Evolutionary conservation across 2,888 invertebrate genomes (phyloP), one percentile per base, ranked within the genome.

Genomic region (Lepetodrilus schrolli): DNA sequence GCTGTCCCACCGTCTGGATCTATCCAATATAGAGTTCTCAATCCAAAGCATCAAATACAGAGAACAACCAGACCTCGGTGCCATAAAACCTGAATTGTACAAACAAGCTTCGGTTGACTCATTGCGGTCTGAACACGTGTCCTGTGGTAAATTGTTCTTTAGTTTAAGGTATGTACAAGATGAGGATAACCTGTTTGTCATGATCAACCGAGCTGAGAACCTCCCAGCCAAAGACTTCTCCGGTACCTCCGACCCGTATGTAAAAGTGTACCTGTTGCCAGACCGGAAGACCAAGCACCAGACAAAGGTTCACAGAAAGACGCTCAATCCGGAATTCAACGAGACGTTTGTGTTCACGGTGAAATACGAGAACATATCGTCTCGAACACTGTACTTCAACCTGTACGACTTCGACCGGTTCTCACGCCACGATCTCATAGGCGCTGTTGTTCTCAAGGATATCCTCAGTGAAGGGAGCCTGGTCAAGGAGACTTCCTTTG

Each of bases 371-470:
- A 95, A 95, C 79, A 91, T 96, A 5, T 92, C 93, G 0, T 93
- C 94, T 78, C 92, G 95, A 69, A 94, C 94, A 87, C 92, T 96
- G 0, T 95, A 96, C 91, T 96, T 96, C 91, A 95, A 95, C 3
- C 94, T 96, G 5, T 96, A 95, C 89, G 96, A 96, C 91, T 96
- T 96, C 91, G 96, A 96, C 89, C 93, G 96, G 69, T 96, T 96
- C 92, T 95, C 95, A 34, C 92, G 96, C 0, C 96, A 96, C 87
- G 96, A 96, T 88, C 92, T 96, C 76, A 96, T 96, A 81, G 96
- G 96, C 0, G 95, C 96, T 89, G 95, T 96, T 48, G 94, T 95
- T 3, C 92, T 96, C 77, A 94, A 94, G 83, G 95, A 95, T 17
- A 92, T 96, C 7, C 91, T 95, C 80, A 95, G 95, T 83, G 94